These are phyloP conservation scores for Stomatorhinus walkeri DNA, from an alignment of 2,797 vertebrate species.

Conservation along the genomic window DNA sequence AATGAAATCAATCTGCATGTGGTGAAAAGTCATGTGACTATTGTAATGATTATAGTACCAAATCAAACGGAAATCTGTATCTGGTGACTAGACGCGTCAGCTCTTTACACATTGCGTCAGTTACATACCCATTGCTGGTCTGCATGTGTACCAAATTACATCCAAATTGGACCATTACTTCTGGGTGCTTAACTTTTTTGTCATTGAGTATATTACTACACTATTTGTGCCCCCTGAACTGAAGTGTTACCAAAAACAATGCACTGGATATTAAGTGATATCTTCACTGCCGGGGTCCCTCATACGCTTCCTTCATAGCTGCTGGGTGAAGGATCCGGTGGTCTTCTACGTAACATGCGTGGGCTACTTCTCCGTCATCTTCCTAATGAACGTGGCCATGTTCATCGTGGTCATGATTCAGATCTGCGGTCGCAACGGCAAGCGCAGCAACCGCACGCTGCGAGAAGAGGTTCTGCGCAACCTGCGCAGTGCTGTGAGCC, in stretches of 20 bases:
- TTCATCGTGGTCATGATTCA: slow-evolving; percentile 96
- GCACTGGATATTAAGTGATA: background rate
- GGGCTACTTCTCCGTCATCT: slow-evolving; percentile 83
- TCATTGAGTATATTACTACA: background rate
- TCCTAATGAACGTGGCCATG: slow-evolving; percentile 91
- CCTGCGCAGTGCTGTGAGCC: slow-evolving; percentile 84
- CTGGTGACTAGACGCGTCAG: background rate
- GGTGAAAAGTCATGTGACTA: background rate
- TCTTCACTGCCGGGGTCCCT: background rate
- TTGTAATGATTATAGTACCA: background rate
- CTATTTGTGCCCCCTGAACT: background rate
- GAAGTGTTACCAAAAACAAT: background rate
- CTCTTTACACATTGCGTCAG: background rate
- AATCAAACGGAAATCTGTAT: background rate
- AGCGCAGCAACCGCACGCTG: slow-evolving; percentile 80
- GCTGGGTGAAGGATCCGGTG: slow-evolving; percentile 71
- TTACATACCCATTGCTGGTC: background rate
- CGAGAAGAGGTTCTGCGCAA: slow-evolving; percentile 84
- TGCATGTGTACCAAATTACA: background rate
- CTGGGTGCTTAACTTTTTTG: background rate
- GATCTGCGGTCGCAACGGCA: slow-evolving; percentile 92
- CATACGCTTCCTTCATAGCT: slow-evolving; percentile 58
- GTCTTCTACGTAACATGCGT: slow-evolving; percentile 85
- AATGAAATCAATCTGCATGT: background rate
- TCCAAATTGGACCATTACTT: background rate